These are phyloP conservation scores for Numida meleagris DNA, from an alignment of 2,113 vertebrate species.

Conservation along the genomic window DNA sequence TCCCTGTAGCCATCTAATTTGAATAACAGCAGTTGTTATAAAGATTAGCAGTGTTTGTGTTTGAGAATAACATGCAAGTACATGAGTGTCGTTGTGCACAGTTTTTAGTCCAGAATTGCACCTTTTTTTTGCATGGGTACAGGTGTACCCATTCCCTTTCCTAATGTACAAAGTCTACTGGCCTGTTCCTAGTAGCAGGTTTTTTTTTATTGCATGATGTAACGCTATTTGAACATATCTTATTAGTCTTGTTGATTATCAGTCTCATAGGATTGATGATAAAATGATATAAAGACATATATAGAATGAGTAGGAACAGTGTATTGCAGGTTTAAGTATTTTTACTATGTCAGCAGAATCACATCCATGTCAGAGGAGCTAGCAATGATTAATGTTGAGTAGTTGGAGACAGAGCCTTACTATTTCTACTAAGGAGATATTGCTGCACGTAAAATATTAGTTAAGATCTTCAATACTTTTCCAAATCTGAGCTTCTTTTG, in stretches of 20 bases:
- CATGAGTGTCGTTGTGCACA: not conserved
- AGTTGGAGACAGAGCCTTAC: not conserved
- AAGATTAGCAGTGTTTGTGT: not conserved
- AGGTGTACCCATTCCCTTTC: not conserved
- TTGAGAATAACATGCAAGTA: not conserved
- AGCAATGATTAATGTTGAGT: not conserved
- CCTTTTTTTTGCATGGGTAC: not conserved
- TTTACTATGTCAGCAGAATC: not conserved
- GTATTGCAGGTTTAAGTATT: not conserved
- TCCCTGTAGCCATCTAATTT: not conserved
- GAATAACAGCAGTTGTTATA: not conserved
- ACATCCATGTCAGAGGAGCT: not conserved
- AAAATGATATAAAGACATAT: not conserved
- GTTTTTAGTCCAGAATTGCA: not conserved
- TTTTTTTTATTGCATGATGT: not conserved
- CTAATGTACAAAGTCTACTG: not conserved
- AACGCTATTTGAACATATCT: not conserved
- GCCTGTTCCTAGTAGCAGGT: not conserved
- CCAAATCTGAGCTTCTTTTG: not conserved
- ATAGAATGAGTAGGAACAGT: not conserved
- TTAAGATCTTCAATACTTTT: not conserved
- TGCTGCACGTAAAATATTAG: not conserved
- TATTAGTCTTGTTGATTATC: not conserved
- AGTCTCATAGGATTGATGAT: not conserved
- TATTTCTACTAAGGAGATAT: accelerated